These are phyloP conservation scores for Drosophila busckii DNA, from an alignment of 1,140 invertebrate genomes.

Conservation along the genomic window DNA sequence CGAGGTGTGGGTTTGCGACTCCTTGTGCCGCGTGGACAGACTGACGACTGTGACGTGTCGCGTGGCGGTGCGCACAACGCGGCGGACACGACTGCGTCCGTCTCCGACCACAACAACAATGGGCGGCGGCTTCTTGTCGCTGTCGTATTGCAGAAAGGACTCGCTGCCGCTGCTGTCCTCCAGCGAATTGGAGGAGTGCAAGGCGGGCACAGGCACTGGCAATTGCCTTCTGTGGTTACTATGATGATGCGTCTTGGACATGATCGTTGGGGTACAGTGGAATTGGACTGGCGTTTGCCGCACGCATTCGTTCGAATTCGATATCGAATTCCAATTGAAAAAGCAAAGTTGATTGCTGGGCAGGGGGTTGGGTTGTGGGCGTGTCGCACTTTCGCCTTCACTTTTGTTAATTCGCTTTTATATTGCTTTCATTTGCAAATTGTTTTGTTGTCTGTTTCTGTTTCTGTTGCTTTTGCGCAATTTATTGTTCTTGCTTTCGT, in stretches of 20 bases:
- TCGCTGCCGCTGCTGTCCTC: constrained; percentile 49
- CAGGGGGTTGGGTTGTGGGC: background rate
- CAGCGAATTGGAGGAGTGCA: constrained; percentile 7
- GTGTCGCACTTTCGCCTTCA: constrained; percentile 53
- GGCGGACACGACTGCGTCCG: constrained; percentile 72
- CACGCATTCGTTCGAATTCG: constrained; percentile 28
- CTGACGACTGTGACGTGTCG: constrained; percentile 78
- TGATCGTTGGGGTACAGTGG: constrained; percentile 18
- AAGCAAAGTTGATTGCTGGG: background rate
- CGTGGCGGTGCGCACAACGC: constrained; percentile 74
- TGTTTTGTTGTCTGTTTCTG: constrained; percentile 45
- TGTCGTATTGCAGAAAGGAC: constrained; percentile 75
- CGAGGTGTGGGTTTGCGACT: constrained; percentile 77
- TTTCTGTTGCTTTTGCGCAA: constrained; percentile 29
- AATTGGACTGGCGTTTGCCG: constrained; percentile 2
- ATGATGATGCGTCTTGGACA: constrained; percentile 34
- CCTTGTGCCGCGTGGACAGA: constrained; percentile 77
- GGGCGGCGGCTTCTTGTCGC: constrained; percentile 67
- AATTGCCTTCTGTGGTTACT: constrained; percentile 47
- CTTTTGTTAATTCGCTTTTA: constrained; percentile 30
- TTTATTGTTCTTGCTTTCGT: constrained; percentile 53
- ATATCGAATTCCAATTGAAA: constrained; percentile 4
- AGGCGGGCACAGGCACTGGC: constrained; percentile 32
- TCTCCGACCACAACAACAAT: constrained; percentile 78
- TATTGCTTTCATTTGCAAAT: constrained; percentile 66